A percentile compares a stretch with the other conserved stretches of the same genome.
Conservation (phyloP, 2,888 invertebrate genomes). For the Polymixis lichenea region DNA sequence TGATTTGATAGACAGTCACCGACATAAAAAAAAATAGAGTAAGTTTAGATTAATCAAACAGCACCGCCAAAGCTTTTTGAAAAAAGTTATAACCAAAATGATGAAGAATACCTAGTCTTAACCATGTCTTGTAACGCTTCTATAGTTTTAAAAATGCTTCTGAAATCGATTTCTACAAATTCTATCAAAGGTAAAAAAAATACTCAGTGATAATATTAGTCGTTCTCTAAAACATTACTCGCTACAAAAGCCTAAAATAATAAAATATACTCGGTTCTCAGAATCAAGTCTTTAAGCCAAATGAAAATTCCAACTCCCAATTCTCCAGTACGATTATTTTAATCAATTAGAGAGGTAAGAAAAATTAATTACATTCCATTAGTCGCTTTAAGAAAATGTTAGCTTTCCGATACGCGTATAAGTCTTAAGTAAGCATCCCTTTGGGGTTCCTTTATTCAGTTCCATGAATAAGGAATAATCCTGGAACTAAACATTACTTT, state of each 20-base stretch:
- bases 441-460: slow-evolving; percentile 12
- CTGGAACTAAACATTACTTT: no score
- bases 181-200: background rate
- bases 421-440: slow-evolving; percentile 15
- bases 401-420: slow-evolving; percentile 15
- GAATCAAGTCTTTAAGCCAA: slow-evolving; percentile 27
- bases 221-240: background rate
- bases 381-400: slow-evolving; percentile 35
- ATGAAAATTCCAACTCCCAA: slow-evolving; percentile 50
- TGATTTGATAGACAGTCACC: no score
- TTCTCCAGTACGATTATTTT: slow-evolving; percentile 54
- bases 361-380: slow-evolving; percentile 58
- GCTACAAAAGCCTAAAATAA: slow-evolving; percentile 6
- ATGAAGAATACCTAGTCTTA: background rate
- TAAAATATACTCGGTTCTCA: slow-evolving; percentile 11
- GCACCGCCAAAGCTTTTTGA: no score
- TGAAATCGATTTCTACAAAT: background rate
- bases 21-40: no score
- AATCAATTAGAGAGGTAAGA: slow-evolving; percentile 53
- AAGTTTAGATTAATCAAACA: no score
- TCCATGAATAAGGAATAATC: background rate
- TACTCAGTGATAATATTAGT: background rate
- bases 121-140: background rate
- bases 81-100: no score
- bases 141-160: background rate